These are phyloP conservation scores for Aphis gossypii DNA, from an alignment of 1,140 invertebrate genomes.

Conservation along the genomic window DNA sequence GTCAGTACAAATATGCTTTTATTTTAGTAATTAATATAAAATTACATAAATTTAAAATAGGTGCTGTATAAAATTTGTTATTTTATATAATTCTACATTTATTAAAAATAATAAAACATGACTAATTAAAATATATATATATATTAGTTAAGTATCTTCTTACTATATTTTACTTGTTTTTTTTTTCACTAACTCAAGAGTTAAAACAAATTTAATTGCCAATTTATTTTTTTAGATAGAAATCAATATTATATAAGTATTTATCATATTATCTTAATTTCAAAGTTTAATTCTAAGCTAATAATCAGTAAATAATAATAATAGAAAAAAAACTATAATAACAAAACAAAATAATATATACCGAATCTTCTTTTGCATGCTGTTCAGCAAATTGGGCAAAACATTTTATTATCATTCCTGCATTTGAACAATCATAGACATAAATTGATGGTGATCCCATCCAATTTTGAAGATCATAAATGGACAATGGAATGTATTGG, in stretches of 20 bases:
- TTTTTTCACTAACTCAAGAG: not conserved
- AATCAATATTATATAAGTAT: not conserved
- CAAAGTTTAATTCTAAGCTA: slow-evolving; percentile 17
- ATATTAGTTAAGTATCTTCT: not conserved
- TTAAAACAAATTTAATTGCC: slow-evolving; percentile 4
- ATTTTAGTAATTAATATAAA: not conserved
- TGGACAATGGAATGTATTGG: slow-evolving; percentile 98
- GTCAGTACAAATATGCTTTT: not conserved
- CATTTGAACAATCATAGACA: slow-evolving; percentile 99
- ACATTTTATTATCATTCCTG: slow-evolving; percentile 92
- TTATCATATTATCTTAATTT: not conserved
- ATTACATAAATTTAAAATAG: not conserved
- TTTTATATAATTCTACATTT: not conserved
- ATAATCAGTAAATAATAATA: not conserved
- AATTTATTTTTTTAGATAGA: not conserved
- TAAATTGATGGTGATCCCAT: slow-evolving; percentile 99
- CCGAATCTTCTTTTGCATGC: slow-evolving; percentile 77
- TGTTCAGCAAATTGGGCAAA: slow-evolving; percentile 92
- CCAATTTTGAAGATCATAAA: slow-evolving; percentile 98
- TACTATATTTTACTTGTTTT: not conserved
- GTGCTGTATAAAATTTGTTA: not conserved
- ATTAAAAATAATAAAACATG: not conserved
- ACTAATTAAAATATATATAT: not conserved
- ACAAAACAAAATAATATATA: slow-evolving; percentile 34
- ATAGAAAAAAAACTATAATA: not conserved